Percentiles rank a stretch among this genome's conserved stretches.
phyloP scores from a whole-genome alignment of 2,888 invertebrate species.

The Odontomyia ornata region DNA sequence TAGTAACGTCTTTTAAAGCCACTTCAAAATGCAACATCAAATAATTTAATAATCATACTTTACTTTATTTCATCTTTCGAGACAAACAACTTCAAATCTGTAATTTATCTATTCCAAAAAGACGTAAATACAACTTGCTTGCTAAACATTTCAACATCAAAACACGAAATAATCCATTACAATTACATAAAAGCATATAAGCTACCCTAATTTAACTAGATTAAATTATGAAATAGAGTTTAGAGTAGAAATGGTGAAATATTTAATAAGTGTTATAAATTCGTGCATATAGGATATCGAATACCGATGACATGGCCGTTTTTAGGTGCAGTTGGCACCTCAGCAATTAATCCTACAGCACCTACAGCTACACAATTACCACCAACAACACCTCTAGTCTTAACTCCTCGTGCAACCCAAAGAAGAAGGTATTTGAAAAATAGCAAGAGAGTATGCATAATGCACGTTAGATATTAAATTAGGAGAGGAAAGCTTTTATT shows the following conservation, averaged over 20 bases:
- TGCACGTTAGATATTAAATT: slow-evolving; percentile 46
- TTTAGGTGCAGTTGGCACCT: slow-evolving; percentile 69
- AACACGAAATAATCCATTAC: background rate
- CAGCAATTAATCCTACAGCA: slow-evolving; percentile 68
- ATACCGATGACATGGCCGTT: slow-evolving; percentile 82
- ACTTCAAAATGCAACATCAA: no score
- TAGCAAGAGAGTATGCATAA: slow-evolving; percentile 2
- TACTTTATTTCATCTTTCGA: no score
- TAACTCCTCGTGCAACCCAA: slow-evolving; percentile 77
- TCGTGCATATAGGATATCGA: slow-evolving; percentile 72
- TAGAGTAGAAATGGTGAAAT: background rate
- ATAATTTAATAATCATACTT: no score
- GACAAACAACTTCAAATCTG: background rate
- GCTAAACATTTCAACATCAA: background rate
- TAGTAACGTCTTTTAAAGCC: no score
- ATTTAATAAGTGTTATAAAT: slow-evolving; percentile 48
- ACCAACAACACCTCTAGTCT: slow-evolving; percentile 67
- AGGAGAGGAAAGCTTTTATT: slow-evolving; percentile 24
- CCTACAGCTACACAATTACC: slow-evolving; percentile 63
- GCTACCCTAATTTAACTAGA: background rate
- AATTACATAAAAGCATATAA: background rate
- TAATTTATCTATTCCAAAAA: slow-evolving; percentile 14
- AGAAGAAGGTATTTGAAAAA: slow-evolving; percentile 72
- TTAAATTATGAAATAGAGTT: background rate
- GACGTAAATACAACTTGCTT: slow-evolving; percentile 51